Percentiles rank a stretch among this genome's conserved stretches.
Conservation (phyloP, 2,888 invertebrate genomes). For the Macaria liturata region DNA sequence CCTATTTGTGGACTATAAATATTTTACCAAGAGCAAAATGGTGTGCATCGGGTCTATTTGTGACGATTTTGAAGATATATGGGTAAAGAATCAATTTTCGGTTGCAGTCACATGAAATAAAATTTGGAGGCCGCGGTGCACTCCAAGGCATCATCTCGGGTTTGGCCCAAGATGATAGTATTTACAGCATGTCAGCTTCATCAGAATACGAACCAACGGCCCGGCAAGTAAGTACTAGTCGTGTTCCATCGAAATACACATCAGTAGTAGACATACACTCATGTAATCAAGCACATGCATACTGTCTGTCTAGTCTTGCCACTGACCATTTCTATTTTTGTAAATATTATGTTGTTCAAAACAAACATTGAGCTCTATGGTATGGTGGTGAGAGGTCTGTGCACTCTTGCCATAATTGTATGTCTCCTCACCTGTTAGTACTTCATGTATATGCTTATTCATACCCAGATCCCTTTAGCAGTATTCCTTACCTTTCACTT, state of each 20-base stretch:
- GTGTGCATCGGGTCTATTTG: conserved; percentile 55
- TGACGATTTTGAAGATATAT: conserved; percentile 62
- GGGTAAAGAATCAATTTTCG: conserved; percentile 75
- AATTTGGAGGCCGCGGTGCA: conserved; percentile 72
- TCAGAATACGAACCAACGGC: conserved; percentile 79
- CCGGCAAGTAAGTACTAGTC: conserved; percentile 75
- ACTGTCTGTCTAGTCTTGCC: conserved; percentile 32
- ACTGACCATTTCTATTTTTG: conserved; percentile 18
- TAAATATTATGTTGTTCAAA: conserved; percentile 27
- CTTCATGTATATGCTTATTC: too few species aligned
- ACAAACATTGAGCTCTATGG: conserved; percentile 11
- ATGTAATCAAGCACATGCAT: conserved; percentile 5
- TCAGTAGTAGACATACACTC: conserved; percentile 20
- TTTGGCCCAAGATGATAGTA: conserved; percentile 81
- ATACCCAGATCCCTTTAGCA: conserved; percentile 7
- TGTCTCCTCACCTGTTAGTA: background rate
- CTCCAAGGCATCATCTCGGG: conserved; percentile 79
- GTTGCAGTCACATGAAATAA: conserved; percentile 80
- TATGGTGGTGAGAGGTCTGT: background rate
- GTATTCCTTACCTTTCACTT: conserved; percentile 17
- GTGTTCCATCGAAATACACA: conserved; percentile 14
- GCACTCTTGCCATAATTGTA: conserved; percentile 7
- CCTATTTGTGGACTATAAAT: conserved; percentile 76
- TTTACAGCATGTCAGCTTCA: conserved; percentile 81
- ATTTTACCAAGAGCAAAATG: conserved; percentile 73